Percentiles rank a stretch among this genome's conserved stretches.
Conservation (phyloP, 2,113 vertebrate species). For the Urocolius indicus region DNA sequence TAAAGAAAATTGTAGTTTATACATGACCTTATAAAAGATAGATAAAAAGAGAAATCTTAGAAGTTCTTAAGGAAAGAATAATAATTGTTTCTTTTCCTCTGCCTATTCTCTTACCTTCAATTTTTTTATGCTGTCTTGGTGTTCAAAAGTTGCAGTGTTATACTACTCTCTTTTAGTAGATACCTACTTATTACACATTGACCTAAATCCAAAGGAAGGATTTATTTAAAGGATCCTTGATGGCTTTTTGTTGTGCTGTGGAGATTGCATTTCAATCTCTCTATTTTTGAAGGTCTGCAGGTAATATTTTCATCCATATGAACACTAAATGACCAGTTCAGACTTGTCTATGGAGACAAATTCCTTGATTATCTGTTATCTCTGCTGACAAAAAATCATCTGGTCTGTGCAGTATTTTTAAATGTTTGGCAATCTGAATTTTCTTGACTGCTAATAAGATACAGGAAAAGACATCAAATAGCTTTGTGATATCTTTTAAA, state of each 20-base stretch:
- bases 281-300: background rate
- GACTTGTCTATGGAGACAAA: background rate
- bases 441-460: constrained; percentile 28
- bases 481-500: constrained; percentile 30
- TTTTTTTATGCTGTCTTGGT: background rate
- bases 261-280: background rate
- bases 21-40: background rate
- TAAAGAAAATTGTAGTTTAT: background rate
- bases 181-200: background rate
- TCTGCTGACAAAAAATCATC: background rate
- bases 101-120: background rate
- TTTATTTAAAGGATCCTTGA: background rate
- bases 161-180: background rate
- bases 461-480: background rate
- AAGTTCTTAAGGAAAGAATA: background rate
- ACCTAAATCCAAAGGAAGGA: background rate
- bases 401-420: constrained; percentile 4
- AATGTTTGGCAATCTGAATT: background rate
- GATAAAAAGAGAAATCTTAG: background rate
- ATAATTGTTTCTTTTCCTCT: background rate
- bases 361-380: background rate
- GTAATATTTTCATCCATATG: background rate
- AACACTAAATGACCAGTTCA: constrained; percentile 15
- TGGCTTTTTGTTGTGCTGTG: background rate
- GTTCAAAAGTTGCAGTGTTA: background rate